phyloP scores from a whole-genome alignment of 2,113 vertebrate species.

The Notarius lentiginosus region DNA sequence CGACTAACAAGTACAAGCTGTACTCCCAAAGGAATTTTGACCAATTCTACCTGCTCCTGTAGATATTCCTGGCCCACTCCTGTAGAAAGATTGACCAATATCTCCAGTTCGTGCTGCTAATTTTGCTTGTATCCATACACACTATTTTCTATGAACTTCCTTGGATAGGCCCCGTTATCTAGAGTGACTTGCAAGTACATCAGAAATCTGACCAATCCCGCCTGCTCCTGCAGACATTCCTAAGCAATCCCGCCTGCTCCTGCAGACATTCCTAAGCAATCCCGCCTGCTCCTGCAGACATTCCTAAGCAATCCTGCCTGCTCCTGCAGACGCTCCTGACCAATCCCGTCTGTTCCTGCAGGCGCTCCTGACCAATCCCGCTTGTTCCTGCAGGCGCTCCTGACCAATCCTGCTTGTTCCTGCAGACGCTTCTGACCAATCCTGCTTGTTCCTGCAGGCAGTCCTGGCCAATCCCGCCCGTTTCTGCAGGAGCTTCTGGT shows the following conservation, averaged over 20 bases:
- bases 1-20: background rate
- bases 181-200: background rate
- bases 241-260: background rate
- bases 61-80: background rate
- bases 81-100: background rate
- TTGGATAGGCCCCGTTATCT: background rate
- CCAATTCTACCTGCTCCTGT: background rate
- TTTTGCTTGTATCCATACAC: background rate
- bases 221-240: background rate
- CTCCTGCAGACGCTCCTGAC: background rate
- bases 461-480: background rate
- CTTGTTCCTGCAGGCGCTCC: too few species aligned
- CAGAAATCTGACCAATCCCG: background rate
- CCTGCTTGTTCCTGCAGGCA: background rate
- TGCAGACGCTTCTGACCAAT: background rate
- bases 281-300: background rate
- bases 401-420: too few species aligned
- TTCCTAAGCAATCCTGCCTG: background rate
- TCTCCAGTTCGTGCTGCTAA: background rate
- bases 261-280: too few species aligned
- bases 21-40: background rate
- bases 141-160: background rate
- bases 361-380: too few species aligned
- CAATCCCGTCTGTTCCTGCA: background rate
- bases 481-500: background rate